Evolutionary conservation across 2,888 invertebrate genomes (phyloP), one percentile per base, ranked within the genome.

Genomic region (Xanthostigma xanthostigma): DNA sequence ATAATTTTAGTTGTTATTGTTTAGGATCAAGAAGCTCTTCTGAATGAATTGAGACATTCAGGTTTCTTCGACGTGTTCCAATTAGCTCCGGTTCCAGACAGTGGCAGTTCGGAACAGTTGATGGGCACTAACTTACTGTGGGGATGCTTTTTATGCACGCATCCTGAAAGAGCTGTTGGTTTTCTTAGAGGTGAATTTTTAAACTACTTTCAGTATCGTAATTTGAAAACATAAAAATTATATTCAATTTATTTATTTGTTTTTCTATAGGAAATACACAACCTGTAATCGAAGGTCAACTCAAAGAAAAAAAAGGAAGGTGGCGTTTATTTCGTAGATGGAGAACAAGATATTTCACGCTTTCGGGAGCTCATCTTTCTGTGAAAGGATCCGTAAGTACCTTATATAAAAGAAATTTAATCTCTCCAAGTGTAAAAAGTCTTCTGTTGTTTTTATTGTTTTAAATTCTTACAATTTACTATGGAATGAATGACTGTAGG

Each of bases 61-160:
- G 85, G 92, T 1, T 93, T 90, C 70, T 88, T 92, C 68, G 94
- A 95, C 68, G 90, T 93, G 45, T 94, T 95, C 68, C 90, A 91
- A 67, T 80, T 88, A 59, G 76, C 75, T 47, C 71, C 74, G 47
- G 66, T 70, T 43, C 78, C 76, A 57, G 70, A 72, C 49, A 53
- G 62, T 37, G 39, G 64, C n/a, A 56, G 67, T 53, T 63, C 68
- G 54, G 67, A 72, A 60, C 61, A 71, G 62, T 51, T 70, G 51
- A 66, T 63, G 70, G 76, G 76, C 64, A 71, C 51, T 70, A 76
- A 63, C 67, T 62, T 72, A 2, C 70, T 72, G 44, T 95, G 94
- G 95, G 88, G 88, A 46, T 95, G 95, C 67, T 93, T 93, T 67
- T 74, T 93, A 54, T 95, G 94, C 68, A 87, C 87, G 60, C 90